A percentile compares a stretch with the other conserved stretches of the same genome.
phyloP scores from a whole-genome alignment of 2,888 invertebrate species.

The Agrypnus murinus region DNA sequence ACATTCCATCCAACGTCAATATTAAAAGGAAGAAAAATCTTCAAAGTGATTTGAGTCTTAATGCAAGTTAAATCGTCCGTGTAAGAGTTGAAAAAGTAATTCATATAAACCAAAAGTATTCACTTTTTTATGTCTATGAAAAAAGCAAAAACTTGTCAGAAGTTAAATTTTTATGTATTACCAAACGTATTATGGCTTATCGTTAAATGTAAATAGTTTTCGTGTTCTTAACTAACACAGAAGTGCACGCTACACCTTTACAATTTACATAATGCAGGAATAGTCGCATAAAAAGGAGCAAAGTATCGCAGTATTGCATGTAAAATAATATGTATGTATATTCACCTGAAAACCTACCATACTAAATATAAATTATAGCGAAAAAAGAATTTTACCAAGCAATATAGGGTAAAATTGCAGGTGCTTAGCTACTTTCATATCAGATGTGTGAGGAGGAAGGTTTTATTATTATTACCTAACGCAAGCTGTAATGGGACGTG shows the following conservation, averaged over 20 bases:
- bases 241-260: conserved; percentile 48
- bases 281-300: conserved; percentile 33
- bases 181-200: conserved; percentile 41
- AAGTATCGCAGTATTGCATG: conserved; percentile 42
- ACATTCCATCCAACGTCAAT: conserved; percentile 11
- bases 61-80: conserved; percentile 15
- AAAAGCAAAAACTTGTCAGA: conserved; percentile 40
- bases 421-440: conserved; percentile 1
- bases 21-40: conserved; percentile 13
- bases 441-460: conserved; percentile 8
- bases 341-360: conserved; percentile 13
- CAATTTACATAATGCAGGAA: conserved; percentile 43
- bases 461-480: conserved; percentile 15
- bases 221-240: conserved; percentile 43
- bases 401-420: conserved; percentile 15
- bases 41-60: conserved; percentile 11
- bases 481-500: no score
- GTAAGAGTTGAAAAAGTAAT: neutral
- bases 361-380: conserved; percentile 10
- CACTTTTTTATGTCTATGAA: neutral
- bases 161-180: conserved; percentile 40
- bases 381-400: conserved; percentile 4
- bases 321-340: conserved; percentile 18
- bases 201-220: conserved; percentile 49
- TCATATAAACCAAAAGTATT: conserved; percentile 8